These are phyloP conservation scores for Temnothorax rugatulus DNA, from an alignment of 2,888 invertebrate genomes.

Conservation along the genomic window DNA sequence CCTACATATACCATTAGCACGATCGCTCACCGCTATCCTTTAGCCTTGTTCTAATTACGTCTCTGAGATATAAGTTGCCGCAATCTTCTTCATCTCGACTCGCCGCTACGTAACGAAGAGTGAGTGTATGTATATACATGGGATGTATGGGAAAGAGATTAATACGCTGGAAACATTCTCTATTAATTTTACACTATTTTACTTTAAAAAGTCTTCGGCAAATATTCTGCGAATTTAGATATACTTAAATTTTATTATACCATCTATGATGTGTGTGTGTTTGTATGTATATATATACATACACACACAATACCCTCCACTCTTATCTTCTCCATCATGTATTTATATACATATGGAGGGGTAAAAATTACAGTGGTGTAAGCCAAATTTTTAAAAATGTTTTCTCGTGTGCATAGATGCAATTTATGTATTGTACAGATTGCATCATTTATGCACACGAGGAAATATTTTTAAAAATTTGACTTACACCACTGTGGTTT, in stretches of 20 bases:
- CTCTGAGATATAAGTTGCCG: slow-evolving; percentile 52
- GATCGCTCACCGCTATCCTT: slow-evolving; percentile 60
- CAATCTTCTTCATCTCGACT: slow-evolving; percentile 48
- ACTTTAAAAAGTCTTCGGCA: background rate
- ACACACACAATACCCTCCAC: too few relatives aligned
- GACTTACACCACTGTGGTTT: too few relatives aligned
- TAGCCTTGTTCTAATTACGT: slow-evolving; percentile 72
- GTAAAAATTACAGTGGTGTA: too few relatives aligned
- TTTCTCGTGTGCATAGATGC: too few relatives aligned
- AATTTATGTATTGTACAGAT: too few relatives aligned
- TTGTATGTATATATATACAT: too few relatives aligned
- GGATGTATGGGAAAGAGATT: background rate
- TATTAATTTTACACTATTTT: background rate
- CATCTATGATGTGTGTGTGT: too few relatives aligned
- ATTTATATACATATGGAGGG: too few relatives aligned
- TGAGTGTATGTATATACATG: background rate
- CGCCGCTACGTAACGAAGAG: background rate
- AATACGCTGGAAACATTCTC: background rate
- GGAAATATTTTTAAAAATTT: too few relatives aligned
- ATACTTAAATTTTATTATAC: background rate
- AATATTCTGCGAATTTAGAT: background rate
- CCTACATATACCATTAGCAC: slow-evolving; percentile 48
- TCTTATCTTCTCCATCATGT: too few relatives aligned
- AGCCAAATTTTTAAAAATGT: too few relatives aligned
- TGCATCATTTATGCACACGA: too few relatives aligned